phyloP scores from a whole-genome alignment of 2,888 invertebrate genomes.

The Molanna angustata region DNA sequence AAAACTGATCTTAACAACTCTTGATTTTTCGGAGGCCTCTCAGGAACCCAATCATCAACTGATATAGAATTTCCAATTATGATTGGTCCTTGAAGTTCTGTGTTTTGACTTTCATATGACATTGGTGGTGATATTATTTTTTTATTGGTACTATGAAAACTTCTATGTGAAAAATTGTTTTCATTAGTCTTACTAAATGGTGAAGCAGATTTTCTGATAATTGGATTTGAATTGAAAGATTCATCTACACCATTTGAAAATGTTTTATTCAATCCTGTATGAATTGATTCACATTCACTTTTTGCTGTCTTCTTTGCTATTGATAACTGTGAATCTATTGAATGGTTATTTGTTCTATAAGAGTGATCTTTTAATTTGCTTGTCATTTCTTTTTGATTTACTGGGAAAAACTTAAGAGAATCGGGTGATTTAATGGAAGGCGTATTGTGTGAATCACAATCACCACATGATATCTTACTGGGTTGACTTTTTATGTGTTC shows the following conservation, averaged over 20 bases:
- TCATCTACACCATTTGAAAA: conserved; percentile 4
- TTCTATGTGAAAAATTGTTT: conserved; percentile 5
- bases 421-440: too few relatives aligned
- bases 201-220: conserved; percentile 8
- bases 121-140: conserved; percentile 1
- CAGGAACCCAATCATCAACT: conserved; percentile 68
- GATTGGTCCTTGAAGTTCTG: conserved; percentile 58
- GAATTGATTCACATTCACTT: too few relatives aligned
- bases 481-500: neutral
- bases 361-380: too few relatives aligned
- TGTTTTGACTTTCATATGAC: conserved; percentile 40
- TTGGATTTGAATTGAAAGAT: neutral
- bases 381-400: too few relatives aligned
- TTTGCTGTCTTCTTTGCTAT: too few relatives aligned
- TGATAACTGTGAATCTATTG: too few relatives aligned
- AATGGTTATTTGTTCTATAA: too few relatives aligned
- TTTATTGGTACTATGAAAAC: conserved; percentile 4
- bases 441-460: conserved; percentile 5
- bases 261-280: too few relatives aligned
- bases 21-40: conserved; percentile 75
- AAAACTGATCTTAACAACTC: conserved; percentile 55
- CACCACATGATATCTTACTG: neutral
- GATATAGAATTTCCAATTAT: conserved; percentile 62
- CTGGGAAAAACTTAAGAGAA: too few relatives aligned
- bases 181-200: conserved; percentile 9